These are phyloP conservation scores for Scaptomyza montana DNA, from an alignment of 1,140 invertebrate species.

Conservation along the genomic window DNA sequence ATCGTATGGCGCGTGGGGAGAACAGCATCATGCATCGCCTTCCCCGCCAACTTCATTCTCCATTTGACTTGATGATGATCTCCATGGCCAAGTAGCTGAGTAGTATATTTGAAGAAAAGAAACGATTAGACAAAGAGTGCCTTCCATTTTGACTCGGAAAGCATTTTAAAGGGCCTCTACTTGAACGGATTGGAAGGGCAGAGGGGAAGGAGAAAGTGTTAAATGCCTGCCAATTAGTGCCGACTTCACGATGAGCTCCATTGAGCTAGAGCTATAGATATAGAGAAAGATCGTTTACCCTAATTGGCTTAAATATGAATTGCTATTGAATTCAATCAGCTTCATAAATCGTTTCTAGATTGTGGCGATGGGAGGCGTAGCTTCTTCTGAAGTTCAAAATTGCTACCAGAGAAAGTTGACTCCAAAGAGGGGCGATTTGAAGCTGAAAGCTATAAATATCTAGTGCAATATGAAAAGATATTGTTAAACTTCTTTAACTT, in stretches of 20 bases:
- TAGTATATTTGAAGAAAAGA: background rate
- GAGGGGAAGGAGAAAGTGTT: constrained; percentile 56
- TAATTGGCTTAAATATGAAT: constrained; percentile 79
- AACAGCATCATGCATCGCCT: constrained; percentile 19
- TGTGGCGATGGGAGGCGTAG: background rate
- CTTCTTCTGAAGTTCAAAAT: background rate
- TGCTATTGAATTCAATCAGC: constrained; percentile 52
- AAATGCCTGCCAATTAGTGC: constrained; percentile 78
- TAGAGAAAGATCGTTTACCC: constrained; percentile 35
- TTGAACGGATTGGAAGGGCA: background rate
- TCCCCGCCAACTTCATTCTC: background rate
- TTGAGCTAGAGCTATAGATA: constrained; percentile 1
- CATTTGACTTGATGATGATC: constrained; percentile 41
- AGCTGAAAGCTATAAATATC: background rate
- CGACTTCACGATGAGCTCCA: constrained; percentile 46
- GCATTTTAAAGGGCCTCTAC: constrained; percentile 37
- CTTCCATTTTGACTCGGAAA: constrained; percentile 58
- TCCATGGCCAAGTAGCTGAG: constrained; percentile 45
- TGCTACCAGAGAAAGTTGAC: background rate
- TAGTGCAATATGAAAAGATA: background rate
- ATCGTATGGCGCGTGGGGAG: constrained; percentile 71
- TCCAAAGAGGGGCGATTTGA: background rate
- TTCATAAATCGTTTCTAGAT: constrained; percentile 46
- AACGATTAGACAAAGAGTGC: constrained; percentile 58
- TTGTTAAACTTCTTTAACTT: background rate